phyloP scores from a whole-genome alignment of 1,140 invertebrate species.

The Zaprionus gabonicus region DNA sequence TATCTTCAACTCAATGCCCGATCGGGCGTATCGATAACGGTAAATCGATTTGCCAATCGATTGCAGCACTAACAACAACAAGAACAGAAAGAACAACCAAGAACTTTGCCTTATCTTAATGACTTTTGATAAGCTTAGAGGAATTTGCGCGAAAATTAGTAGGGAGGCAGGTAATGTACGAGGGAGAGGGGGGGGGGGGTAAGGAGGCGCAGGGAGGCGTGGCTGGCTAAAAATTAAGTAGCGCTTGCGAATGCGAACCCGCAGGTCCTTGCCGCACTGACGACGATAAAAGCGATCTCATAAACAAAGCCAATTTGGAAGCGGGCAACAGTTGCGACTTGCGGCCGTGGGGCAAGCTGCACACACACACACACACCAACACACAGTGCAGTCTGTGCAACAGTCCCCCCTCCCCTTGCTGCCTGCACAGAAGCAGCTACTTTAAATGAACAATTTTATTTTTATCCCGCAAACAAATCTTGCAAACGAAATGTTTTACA shows the following conservation, averaged over 20 bases:
- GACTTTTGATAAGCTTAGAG: conserved; percentile 42
- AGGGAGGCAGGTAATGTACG: neutral
- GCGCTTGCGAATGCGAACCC: conserved; percentile 76
- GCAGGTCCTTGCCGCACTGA: conserved; percentile 60
- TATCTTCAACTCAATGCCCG: conserved; percentile 23
- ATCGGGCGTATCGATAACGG: conserved; percentile 30
- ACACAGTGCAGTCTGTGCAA: neutral
- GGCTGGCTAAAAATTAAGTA: conserved; percentile 61
- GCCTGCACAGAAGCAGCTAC: conserved; percentile 79
- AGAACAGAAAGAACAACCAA: neutral
- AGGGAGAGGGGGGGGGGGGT: neutral
- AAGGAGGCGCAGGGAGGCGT: neutral
- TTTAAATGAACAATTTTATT: conserved; percentile 84
- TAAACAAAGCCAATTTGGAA: conserved; percentile 81
- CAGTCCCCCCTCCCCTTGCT: neutral
- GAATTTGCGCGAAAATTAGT: conserved; percentile 35
- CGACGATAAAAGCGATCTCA: conserved; percentile 71
- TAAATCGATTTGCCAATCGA: conserved; percentile 4
- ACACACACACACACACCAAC: neutral
- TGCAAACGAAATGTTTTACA: conserved; percentile 81
- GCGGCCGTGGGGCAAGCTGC: conserved; percentile 21
- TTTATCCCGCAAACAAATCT: conserved; percentile 84
- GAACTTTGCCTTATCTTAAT: conserved; percentile 27
- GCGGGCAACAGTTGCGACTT: conserved; percentile 24
- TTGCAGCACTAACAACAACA: neutral